These are phyloP conservation scores for Cyprinus carpio DNA, from an alignment of 2,113 vertebrate genomes.

Conservation along the genomic window DNA sequence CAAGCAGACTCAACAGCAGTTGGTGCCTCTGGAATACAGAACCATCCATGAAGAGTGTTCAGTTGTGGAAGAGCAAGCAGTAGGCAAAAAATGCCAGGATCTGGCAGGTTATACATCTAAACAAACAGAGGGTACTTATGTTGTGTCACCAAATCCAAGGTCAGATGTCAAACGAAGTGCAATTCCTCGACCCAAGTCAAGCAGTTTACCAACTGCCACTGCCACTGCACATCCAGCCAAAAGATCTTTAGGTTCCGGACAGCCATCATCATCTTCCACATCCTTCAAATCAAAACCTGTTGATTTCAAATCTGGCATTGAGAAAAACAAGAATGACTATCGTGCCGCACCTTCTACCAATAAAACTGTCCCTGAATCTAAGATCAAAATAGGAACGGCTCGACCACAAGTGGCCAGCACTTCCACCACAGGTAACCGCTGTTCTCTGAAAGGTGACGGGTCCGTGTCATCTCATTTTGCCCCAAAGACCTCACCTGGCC, in stretches of 20 bases:
- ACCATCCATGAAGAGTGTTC: neutral
- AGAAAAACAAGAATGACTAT: slow-evolving; percentile 16
- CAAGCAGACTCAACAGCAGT: no score
- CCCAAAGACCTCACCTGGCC: slow-evolving; percentile 46
- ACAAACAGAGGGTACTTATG: slow-evolving; percentile 1
- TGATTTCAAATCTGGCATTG: neutral
- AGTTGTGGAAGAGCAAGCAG: neutral
- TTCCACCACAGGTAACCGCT: neutral
- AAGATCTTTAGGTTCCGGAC: slow-evolving; percentile 54
- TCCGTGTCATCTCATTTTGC: neutral
- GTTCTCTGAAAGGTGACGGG: slow-evolving; percentile 35
- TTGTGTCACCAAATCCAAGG: slow-evolving; percentile 30
- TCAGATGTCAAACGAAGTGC: slow-evolving; percentile 56
- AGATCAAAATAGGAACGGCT: slow-evolving; percentile 41
- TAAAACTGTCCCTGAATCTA: slow-evolving; percentile 20
- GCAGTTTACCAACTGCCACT: slow-evolving; percentile 36
- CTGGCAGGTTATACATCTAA: neutral
- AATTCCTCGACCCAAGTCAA: slow-evolving; percentile 59
- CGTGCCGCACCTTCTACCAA: neutral
- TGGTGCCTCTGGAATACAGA: no score
- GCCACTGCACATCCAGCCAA: slow-evolving; percentile 45
- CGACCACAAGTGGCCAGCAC: slow-evolving; percentile 31
- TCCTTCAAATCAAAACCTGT: neutral
- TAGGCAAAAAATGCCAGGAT: neutral
- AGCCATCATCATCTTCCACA: slow-evolving; percentile 35